A percentile compares a stretch with the other conserved stretches of the same genome.
Evolutionary conservation across 2,888 invertebrate genomes (phyloP).

Genomic region (Tipula helvola): DNA sequence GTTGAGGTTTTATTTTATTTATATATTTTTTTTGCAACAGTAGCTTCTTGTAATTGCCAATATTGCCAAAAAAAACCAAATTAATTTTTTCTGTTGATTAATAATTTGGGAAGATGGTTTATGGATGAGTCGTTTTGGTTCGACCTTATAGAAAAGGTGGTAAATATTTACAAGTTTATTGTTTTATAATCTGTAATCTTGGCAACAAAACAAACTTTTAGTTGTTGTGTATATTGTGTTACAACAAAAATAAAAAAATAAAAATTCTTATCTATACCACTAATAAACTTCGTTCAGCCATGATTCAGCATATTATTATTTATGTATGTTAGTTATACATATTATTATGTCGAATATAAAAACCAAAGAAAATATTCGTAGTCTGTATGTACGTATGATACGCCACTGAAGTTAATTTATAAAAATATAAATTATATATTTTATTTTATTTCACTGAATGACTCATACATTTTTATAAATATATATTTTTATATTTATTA

Average conservation of each 20-base stretch:
- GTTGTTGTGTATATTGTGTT: neutral
- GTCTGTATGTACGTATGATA: neutral
- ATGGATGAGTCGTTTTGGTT: neutral
- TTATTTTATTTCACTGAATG: neutral
- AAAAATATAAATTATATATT: neutral
- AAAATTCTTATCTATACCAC: neutral
- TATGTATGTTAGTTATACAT: neutral
- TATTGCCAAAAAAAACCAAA: too few species aligned
- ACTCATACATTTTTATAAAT: neutral
- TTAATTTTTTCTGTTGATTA: neutral
- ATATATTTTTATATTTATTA: neutral
- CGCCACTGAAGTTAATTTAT: neutral
- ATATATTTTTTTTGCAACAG: neutral
- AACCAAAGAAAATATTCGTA: neutral
- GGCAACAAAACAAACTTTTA: neutral
- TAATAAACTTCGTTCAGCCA: neutral
- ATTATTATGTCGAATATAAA: neutral
- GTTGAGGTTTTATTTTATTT: too few species aligned
- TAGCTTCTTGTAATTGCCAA: neutral
- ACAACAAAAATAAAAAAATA: neutral
- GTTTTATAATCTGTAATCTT: neutral
- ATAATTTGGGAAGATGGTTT: neutral
- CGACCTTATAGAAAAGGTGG: neutral
- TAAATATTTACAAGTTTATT: neutral
- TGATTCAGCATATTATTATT: neutral